Base-by-base conservation (phyloP, 1,140 invertebrate species). In the Zaprionus nigranus region DNA sequence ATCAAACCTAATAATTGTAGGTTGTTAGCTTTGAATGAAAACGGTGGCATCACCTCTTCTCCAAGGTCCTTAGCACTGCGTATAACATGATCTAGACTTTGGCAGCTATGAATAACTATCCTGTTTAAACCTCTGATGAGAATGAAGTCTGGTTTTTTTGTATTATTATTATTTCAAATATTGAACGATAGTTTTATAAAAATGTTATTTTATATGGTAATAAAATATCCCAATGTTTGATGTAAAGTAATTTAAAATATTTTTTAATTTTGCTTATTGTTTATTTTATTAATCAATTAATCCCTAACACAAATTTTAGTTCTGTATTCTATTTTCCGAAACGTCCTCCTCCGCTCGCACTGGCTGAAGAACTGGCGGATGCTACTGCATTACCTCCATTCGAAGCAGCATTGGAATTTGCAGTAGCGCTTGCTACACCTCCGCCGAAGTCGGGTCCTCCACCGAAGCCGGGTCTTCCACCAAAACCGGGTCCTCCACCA, bases 251-350 rank as follows among this genome's bases (percentile, higher is more conserved):
- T 34, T 28, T 6, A 28, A 28, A 28, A 28, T 28, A 7, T 28
- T 49, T 49, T 9, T 26, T n/a, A 5, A 17, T 20, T 56, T 34
- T 17, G 5, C 0, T 57, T 30, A 34, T 30, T 2, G 5, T 57
- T 4, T 46, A 46, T 17, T 46, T 9, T 53, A 11, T 26, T 49
- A 6, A 49, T 65, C 34, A 20, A 24, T 12, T 15, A 30, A 2
- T 59, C 9, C 9, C 17, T 11, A 46, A 51, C 7, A 13, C 26
- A 28, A 13, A 46, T 0, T 7, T 40, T 11, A 22, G n/a, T 11
- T n/a, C 6, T 17, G 3, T 11, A 22, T 26, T 9, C 69, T 62
- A 74, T 11, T 56, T 26, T 20, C 54, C 15, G 43, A 69, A 69
- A n/a, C n/a, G n/a, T 3, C 28, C 38, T 26, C 61, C 61, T 12